Conservation (phyloP, 2,797 vertebrate genomes). For the Podarcis lilfordi region DNA sequence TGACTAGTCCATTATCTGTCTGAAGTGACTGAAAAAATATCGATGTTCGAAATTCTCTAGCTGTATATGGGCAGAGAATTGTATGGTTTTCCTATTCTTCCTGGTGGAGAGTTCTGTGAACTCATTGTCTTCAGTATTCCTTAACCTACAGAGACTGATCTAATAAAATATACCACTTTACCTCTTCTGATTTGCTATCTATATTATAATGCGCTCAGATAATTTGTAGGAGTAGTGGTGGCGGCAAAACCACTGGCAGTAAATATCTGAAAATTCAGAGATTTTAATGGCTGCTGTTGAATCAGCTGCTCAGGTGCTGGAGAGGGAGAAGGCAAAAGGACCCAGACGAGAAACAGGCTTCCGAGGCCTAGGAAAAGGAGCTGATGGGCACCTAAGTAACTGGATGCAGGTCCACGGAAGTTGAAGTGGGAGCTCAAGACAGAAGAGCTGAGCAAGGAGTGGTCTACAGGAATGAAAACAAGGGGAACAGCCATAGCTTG, state of each 20-base stretch:
- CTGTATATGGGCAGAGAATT: slow-evolving; percentile 4
- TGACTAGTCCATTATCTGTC: slow-evolving; percentile 4
- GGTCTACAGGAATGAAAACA: too few relatives aligned
- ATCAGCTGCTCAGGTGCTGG: neutral
- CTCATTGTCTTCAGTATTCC: slow-evolving; percentile 6
- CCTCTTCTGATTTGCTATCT: neutral
- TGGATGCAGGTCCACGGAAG: too few relatives aligned
- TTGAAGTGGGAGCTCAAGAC: neutral
- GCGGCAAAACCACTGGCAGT: neutral
- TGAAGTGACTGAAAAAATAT: slow-evolving; percentile 10
- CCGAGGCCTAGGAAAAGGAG: neutral
- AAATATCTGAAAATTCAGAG: neutral
- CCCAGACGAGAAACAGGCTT: neutral
- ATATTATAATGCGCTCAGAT: neutral
- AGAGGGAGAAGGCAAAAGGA: neutral
- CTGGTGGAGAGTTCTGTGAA: slow-evolving; percentile 25
- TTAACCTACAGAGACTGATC: neutral
- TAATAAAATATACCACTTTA: slow-evolving; percentile 23
- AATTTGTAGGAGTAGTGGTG: neutral
- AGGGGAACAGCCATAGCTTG: too few relatives aligned
- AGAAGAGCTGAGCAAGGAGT: neutral
- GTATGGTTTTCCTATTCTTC: neutral
- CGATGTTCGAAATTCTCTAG: neutral
- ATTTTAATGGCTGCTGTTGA: neutral
- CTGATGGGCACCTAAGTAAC: too few relatives aligned